Evolutionary conservation across 2,888 invertebrate genomes (phyloP).

Genomic region (Pheosia gnoma): DNA sequence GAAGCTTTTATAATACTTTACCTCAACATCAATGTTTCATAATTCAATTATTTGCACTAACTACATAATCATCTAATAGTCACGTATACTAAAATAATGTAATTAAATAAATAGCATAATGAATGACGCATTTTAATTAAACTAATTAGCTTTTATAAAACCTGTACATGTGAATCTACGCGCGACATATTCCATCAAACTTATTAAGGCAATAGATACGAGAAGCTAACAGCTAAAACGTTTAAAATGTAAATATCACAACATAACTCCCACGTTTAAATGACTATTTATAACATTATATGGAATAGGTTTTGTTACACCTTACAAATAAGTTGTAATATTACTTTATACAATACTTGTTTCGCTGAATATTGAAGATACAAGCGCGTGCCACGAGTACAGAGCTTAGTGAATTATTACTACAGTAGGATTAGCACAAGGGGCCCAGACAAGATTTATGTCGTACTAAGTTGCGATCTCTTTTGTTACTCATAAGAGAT

Average conservation of each 20-base stretch:
- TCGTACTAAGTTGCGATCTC: too few relatives aligned
- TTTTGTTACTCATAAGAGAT: too few relatives aligned
- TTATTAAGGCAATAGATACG: constrained; percentile 13
- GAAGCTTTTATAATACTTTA: constrained; percentile 22
- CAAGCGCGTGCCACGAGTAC: not conserved
- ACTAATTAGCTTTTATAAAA: constrained; percentile 36
- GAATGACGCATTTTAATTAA: constrained; percentile 35
- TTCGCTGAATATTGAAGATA: constrained; percentile 1
- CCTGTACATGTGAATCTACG: constrained; percentile 13
- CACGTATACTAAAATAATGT: constrained; percentile 49
- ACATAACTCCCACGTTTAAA: constrained; percentile 23
- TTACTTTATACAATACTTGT: constrained; percentile 5
- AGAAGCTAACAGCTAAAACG: constrained; percentile 25
- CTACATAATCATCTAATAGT: constrained; percentile 41
- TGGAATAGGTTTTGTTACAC: constrained; percentile 22
- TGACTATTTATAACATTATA: constrained; percentile 19
- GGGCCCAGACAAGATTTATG: too few relatives aligned
- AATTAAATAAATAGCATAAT: constrained; percentile 61
- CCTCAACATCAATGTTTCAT: constrained; percentile 30
- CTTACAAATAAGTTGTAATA: not conserved
- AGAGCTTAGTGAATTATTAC: not conserved
- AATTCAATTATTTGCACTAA: constrained; percentile 29
- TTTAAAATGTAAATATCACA: constrained; percentile 37
- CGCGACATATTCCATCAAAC: constrained; percentile 16
- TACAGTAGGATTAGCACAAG: not conserved